phyloP scores from a whole-genome alignment of 2,797 vertebrate genomes.

The Malurus leucopterus region DNA sequence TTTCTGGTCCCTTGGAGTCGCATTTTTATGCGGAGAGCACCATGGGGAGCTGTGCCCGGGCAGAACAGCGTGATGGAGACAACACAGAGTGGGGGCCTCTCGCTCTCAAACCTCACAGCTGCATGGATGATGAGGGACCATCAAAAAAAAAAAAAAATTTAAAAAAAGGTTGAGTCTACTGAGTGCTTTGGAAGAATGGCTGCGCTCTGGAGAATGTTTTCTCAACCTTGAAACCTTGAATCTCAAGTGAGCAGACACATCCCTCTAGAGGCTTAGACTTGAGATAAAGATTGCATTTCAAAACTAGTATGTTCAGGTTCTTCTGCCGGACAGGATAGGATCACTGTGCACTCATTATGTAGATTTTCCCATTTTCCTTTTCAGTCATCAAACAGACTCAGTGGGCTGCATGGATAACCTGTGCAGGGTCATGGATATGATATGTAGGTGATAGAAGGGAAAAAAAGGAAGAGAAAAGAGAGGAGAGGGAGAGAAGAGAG shows the following conservation, averaged over 20 bases:
- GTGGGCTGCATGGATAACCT: not conserved
- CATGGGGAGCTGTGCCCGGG: fast-evolving
- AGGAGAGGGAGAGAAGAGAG: no score
- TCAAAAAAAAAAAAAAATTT: not conserved
- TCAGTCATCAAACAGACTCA: not conserved
- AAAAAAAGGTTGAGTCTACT: not conserved
- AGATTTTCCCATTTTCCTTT: not conserved
- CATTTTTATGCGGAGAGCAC: not conserved
- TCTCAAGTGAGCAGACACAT: not conserved
- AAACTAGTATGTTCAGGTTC: not conserved
- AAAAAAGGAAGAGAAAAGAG: not conserved
- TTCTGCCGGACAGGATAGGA: not conserved
- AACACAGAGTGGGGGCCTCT: not conserved
- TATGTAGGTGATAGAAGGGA: no score
- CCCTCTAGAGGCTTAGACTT: not conserved
- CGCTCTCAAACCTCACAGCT: not conserved
- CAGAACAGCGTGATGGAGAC: not conserved
- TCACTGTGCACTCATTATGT: not conserved
- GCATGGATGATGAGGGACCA: fast-evolving
- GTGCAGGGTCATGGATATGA: not conserved
- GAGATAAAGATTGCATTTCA: not conserved
- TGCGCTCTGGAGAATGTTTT: not conserved
- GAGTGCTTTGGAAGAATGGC: not conserved
- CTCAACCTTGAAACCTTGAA: not conserved
- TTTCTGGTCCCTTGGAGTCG: not conserved